Conservation (phyloP, 2,797 vertebrate genomes). For the Peromyscus attwateri region DNA sequence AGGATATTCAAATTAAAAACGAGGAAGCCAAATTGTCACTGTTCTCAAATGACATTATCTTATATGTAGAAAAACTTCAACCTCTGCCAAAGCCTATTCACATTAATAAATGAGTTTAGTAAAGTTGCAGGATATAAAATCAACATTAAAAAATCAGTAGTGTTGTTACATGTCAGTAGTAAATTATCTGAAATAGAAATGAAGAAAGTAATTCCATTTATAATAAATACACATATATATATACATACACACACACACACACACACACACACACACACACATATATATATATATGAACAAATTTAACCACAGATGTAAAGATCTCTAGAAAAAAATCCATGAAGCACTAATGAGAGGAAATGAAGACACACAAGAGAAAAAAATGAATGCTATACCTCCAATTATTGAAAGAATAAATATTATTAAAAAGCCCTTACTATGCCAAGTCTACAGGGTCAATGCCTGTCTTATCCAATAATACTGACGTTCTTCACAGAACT, state of each 20-base stretch:
- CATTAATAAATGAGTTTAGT: not conserved
- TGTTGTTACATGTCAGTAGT: not conserved
- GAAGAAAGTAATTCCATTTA: not conserved
- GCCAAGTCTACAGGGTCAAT: not conserved
- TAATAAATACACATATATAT: not conserved
- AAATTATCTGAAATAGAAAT: not conserved
- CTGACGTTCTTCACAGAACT: not conserved
- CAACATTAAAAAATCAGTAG: not conserved
- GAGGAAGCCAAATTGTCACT: not conserved
- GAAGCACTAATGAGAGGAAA: not conserved
- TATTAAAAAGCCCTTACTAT: not conserved
- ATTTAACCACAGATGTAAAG: not conserved
- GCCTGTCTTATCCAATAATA: not conserved
- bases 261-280: too few relatives aligned
- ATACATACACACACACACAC: too few relatives aligned
- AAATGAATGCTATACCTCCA: not conserved
- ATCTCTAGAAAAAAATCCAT: not conserved
- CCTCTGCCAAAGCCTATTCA: not conserved
- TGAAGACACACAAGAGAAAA: not conserved
- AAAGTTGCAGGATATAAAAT: not conserved
- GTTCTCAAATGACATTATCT: not conserved
- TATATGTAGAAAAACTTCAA: not conserved
- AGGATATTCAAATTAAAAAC: not conserved
- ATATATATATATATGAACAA: not conserved
- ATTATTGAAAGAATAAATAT: not conserved